Evolutionary conservation across 2,888 invertebrate species (phyloP).

Genomic region (Spilarctia lutea): DNA sequence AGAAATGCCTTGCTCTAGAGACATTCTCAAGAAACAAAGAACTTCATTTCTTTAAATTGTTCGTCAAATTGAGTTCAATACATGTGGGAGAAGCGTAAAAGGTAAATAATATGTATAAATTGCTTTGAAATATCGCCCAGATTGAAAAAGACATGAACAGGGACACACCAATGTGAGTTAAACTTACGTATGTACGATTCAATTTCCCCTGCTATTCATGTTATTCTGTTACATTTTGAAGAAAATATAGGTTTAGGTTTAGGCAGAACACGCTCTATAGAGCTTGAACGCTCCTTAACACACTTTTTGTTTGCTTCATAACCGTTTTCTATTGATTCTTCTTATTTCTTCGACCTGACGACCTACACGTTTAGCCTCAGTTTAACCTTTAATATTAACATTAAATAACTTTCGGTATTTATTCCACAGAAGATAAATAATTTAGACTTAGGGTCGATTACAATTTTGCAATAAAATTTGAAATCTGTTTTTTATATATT

Average conservation of each 20-base stretch:
- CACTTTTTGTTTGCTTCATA: not conserved
- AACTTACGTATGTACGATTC: not conserved
- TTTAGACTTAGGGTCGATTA: not conserved
- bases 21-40: not conserved
- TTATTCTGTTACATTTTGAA: not conserved
- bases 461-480: too few relatives aligned
- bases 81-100: constrained; percentile 7
- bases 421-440: not conserved
- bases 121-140: not conserved
- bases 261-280: not conserved
- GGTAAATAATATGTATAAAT: too few relatives aligned
- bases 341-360: not conserved
- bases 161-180: not conserved
- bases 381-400: not conserved
- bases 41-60: not conserved
- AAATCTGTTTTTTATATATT: too few relatives aligned
- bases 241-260: not conserved
- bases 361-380: not conserved
- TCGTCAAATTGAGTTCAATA: constrained; percentile 9
- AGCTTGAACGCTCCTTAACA: not conserved
- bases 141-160: not conserved
- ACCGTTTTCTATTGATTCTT: not conserved
- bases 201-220: not conserved
- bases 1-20: not conserved
- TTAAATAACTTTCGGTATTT: not conserved